These are phyloP conservation scores for Drosophila athabasca DNA, from an alignment of 1,140 invertebrate genomes.

Conservation along the genomic window DNA sequence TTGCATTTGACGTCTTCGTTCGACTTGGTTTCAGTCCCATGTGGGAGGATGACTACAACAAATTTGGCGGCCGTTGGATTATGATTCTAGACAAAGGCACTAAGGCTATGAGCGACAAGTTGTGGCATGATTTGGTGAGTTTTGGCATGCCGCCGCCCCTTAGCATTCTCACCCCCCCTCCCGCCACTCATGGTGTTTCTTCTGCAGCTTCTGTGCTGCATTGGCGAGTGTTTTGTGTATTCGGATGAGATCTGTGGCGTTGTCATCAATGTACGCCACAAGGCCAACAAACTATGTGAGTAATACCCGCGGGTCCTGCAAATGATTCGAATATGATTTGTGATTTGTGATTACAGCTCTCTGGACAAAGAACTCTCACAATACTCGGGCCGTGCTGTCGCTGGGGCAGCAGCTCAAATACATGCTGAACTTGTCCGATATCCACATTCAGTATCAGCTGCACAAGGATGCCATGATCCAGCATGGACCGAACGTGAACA, in stretches of 20 bases:
- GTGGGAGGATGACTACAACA: conserved; percentile 97
- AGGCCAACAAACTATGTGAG: conserved; percentile 93
- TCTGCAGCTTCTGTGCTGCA: conserved; percentile 91
- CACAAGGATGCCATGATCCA: conserved; percentile 94
- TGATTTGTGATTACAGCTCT: conserved; percentile 84
- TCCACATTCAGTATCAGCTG: conserved; percentile 89
- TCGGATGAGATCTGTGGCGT: conserved; percentile 97
- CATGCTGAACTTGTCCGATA: conserved; percentile 86
- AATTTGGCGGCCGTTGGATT: conserved; percentile 96
- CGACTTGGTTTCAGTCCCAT: conserved; percentile 88
- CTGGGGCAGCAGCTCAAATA: conserved; percentile 94
- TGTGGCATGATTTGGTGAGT: conserved; percentile 97
- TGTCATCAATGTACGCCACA: conserved; percentile 96
- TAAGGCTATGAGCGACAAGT: conserved; percentile 93
- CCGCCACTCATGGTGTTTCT: too few relatives aligned
- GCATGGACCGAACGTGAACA: conserved; percentile 91
- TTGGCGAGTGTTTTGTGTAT: conserved; percentile 98
- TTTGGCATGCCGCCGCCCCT: too few relatives aligned
- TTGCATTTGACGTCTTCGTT: background rate
- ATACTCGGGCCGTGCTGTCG: conserved; percentile 89
- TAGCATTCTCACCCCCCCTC: too few relatives aligned
- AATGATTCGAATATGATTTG: conserved; percentile 8
- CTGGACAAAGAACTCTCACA: conserved; percentile 94
- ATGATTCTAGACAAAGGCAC: conserved; percentile 94
- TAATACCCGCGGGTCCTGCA: background rate